Conservation (phyloP, 2,797 vertebrate species). For the Poecilia velifera region DNA sequence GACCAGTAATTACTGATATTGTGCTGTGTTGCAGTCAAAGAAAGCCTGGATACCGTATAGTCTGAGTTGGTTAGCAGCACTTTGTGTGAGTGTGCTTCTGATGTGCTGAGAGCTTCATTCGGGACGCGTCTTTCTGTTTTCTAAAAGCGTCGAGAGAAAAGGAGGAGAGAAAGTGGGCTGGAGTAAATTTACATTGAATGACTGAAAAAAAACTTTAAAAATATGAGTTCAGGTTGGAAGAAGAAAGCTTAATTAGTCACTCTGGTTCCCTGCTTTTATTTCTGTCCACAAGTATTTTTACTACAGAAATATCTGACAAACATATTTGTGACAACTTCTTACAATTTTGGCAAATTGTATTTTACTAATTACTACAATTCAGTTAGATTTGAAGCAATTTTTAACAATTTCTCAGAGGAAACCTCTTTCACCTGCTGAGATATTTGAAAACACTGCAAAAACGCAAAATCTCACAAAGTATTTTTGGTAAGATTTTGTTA, state of each 20-base stretch:
- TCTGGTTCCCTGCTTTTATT: not conserved
- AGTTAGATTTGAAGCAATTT: not conserved
- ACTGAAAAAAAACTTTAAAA: slow-evolving; percentile 25
- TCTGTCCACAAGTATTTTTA: not conserved
- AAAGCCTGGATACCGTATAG: slow-evolving; percentile 54
- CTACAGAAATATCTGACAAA: not conserved
- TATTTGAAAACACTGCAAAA: too few species aligned
- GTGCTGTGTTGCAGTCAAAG: slow-evolving; percentile 61
- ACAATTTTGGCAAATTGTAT: not conserved
- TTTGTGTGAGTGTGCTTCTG: slow-evolving; percentile 16
- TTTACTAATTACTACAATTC: not conserved
- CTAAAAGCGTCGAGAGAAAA: slow-evolving; percentile 21
- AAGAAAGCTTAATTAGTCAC: not conserved
- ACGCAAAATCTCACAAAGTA: too few species aligned
- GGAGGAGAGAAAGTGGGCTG: slow-evolving; percentile 9
- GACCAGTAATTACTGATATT: slow-evolving; percentile 69
- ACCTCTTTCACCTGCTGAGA: not conserved
- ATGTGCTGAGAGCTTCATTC: slow-evolving; percentile 54
- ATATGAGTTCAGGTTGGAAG: slow-evolving; percentile 25
- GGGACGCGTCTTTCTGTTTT: slow-evolving; percentile 36
- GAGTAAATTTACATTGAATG: slow-evolving; percentile 36
- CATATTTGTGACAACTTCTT: not conserved
- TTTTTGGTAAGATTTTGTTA: too few species aligned
- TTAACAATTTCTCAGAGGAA: not conserved
- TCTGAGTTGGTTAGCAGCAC: slow-evolving; percentile 45